A percentile compares a stretch with the other conserved stretches of the same genome.
phyloP scores from a whole-genome alignment of 1,140 invertebrate species.

The Solenopsis fugax region DNA sequence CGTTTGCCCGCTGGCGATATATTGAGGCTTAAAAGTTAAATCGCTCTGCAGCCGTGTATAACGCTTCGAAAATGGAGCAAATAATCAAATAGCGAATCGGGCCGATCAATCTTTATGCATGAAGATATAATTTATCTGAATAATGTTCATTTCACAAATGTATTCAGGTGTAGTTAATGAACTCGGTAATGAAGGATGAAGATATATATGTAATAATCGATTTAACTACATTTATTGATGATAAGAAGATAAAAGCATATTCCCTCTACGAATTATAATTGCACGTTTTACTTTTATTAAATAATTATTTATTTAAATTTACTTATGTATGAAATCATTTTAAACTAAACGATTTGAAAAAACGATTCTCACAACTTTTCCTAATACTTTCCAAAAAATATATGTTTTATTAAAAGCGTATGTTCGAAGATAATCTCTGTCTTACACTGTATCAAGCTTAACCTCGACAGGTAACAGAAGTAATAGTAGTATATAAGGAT shows the following conservation, averaged over 20 bases:
- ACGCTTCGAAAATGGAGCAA: slow-evolving; percentile 1
- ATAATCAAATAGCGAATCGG: slow-evolving; percentile 22
- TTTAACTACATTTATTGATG: not conserved
- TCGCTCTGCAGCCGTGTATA: slow-evolving; percentile 6
- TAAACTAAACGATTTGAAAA: not conserved
- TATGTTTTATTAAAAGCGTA: not conserved
- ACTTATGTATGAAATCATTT: slow-evolving; percentile 1
- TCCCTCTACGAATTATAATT: not conserved
- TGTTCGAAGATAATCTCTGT: slow-evolving; percentile 1
- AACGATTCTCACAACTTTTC: not conserved
- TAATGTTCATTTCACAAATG: not conserved
- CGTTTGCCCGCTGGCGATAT: slow-evolving; percentile 32
- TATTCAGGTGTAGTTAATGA: not conserved
- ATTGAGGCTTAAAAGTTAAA: slow-evolving; percentile 52
- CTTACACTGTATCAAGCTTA: slow-evolving; percentile 24
- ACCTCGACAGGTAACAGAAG: slow-evolving; percentile 44
- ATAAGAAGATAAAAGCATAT: slow-evolving; percentile 1
- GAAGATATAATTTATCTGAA: not conserved
- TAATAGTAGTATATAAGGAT: slow-evolving; percentile 41
- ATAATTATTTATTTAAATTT: not conserved
- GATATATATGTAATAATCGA: not conserved
- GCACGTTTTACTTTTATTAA: not conserved
- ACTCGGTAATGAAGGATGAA: slow-evolving; percentile 7
- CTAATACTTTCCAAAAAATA: not conserved
- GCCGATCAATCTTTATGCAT: not conserved